Conservation (phyloP, 2,797 vertebrate species). For the Vespertilio murinus region DNA sequence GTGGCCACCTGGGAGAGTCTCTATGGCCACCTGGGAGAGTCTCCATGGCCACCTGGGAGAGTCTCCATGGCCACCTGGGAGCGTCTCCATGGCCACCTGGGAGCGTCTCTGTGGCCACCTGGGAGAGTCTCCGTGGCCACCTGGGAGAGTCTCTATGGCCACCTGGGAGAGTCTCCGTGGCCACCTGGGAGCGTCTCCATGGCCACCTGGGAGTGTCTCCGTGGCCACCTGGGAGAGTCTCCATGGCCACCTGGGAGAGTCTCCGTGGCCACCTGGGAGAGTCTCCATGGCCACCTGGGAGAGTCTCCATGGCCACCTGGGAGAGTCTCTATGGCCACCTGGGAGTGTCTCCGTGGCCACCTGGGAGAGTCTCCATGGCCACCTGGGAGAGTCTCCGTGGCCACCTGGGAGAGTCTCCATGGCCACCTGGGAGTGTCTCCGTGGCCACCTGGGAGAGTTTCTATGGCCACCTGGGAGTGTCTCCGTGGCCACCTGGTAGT, state of each 20-base stretch:
- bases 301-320: neutral
- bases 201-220: neutral
- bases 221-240: neutral
- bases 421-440: neutral
- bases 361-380: too few relatives aligned
- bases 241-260: neutral
- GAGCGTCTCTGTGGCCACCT: too few relatives aligned
- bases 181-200: too few relatives aligned
- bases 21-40: accelerated
- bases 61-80: neutral
- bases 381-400: neutral
- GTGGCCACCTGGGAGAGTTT: accelerated
- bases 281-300: neutral
- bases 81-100: too few relatives aligned
- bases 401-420: too few relatives aligned
- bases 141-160: too few relatives aligned
- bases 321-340: too few relatives aligned
- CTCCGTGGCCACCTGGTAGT: neutral
- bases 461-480: neutral
- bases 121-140: neutral
- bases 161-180: neutral
- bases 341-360: neutral
- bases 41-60: neutral
- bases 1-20: neutral
- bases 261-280: neutral